These are phyloP conservation scores for Drosophila stalkeri DNA, from an alignment of 2,888 invertebrate genomes.

Conservation along the genomic window DNA sequence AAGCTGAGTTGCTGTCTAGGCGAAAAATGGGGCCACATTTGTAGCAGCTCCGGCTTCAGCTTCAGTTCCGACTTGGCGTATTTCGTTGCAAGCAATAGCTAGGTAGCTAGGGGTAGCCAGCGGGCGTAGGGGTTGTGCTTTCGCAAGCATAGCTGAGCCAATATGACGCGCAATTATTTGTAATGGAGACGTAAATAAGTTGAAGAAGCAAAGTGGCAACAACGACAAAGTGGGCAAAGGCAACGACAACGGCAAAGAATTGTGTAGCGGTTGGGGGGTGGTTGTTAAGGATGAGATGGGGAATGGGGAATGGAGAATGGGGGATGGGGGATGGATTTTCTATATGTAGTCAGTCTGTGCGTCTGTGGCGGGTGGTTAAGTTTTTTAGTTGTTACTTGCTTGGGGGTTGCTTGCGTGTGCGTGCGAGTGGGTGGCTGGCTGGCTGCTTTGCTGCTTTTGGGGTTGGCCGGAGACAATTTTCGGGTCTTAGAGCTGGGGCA, in stretches of 20 bases:
- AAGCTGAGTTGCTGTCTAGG: slow-evolving; percentile 57
- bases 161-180: slow-evolving; percentile 85
- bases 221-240: slow-evolving; percentile 64
- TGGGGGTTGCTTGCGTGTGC: slow-evolving; percentile 59
- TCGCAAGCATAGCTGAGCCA: slow-evolving; percentile 76
- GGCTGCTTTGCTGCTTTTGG: slow-evolving; percentile 14
- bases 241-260: slow-evolving; percentile 15
- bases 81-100: slow-evolving; percentile 39
- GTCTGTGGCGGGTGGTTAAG: slow-evolving; percentile 64
- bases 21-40: slow-evolving; percentile 57
- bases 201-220: slow-evolving; percentile 81
- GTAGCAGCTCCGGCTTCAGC: slow-evolving; percentile 23
- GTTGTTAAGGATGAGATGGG: background rate
- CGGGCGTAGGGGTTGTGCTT: slow-evolving; percentile 4
- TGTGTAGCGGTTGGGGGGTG: slow-evolving; percentile 4
- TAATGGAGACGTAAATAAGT: slow-evolving; percentile 83
- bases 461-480: slow-evolving; percentile 49
- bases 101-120: background rate
- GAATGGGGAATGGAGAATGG: too few relatives aligned
- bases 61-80: slow-evolving; percentile 7
- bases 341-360: slow-evolving; percentile 12
- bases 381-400: slow-evolving; percentile 74
- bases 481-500: slow-evolving; percentile 27
- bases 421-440: slow-evolving; percentile 8
- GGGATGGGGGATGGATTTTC: slow-evolving; percentile 19